A percentile compares a stretch with the other conserved stretches of the same genome.
Conservation (phyloP, 2,888 invertebrate genomes). For the Osmoderma eremita region DNA sequence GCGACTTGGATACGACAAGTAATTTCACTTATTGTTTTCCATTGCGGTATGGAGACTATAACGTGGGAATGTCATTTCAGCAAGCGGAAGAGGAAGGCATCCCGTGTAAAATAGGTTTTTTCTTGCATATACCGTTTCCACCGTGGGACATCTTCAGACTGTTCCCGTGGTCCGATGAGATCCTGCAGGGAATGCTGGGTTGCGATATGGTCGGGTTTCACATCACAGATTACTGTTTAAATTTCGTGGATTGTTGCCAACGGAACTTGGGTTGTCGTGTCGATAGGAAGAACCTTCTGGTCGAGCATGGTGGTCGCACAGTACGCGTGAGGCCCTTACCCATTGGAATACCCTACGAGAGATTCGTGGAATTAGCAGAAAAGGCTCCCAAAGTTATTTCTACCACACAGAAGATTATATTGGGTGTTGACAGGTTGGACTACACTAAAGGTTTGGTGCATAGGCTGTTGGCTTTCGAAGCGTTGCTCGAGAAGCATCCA, state of each 20-base stretch:
- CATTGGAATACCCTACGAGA: constrained; percentile 88
- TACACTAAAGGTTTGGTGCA: constrained; percentile 92
- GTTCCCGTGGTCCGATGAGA: constrained; percentile 94
- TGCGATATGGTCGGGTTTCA: constrained; percentile 95
- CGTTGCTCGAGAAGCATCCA: constrained; percentile 82
- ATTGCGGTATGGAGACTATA: too few species aligned
- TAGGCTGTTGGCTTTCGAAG: constrained; percentile 84
- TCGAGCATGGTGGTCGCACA: constrained; percentile 87
- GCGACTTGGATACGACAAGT: constrained; percentile 91
- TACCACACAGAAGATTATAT: constrained; percentile 81
- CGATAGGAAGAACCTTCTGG: constrained; percentile 85
- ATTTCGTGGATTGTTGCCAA: constrained; percentile 92
- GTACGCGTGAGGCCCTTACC: constrained; percentile 86
- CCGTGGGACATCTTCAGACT: constrained; percentile 93
- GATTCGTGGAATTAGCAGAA: constrained; percentile 84
- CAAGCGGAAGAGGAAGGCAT: constrained; percentile 81
- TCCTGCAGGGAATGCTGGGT: constrained; percentile 89
- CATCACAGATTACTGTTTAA: constrained; percentile 89
- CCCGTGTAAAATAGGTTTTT: constrained; percentile 86
- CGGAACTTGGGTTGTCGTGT: constrained; percentile 87
- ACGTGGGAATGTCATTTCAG: constrained; percentile 57
- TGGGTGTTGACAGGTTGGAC: constrained; percentile 90
- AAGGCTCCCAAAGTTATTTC: constrained; percentile 72
- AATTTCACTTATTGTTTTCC: constrained; percentile 42
- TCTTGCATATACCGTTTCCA: constrained; percentile 94